Base-by-base conservation (phyloP, 2,888 invertebrate genomes). In the Isoperla grammatica region DNA sequence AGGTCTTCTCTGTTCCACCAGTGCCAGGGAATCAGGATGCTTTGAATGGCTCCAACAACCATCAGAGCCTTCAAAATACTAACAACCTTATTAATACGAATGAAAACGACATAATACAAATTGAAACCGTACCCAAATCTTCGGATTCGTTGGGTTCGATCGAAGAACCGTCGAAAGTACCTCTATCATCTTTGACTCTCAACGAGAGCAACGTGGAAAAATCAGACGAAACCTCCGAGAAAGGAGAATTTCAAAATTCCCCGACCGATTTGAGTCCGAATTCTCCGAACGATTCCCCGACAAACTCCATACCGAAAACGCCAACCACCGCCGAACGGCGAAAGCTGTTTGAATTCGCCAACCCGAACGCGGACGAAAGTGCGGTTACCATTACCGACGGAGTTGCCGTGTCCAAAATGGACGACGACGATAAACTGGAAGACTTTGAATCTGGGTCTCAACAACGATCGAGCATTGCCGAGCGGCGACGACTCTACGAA, bases 251-350 rank as follows among this genome's bases (percentile, higher is more conserved):
- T n/a, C 5, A 29, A 29, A 29, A 29, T 29, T 29, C 29, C 5
- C 29, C 29, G 8, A 29, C 4, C 29, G 29, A 29, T 6, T 29
- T 29, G 29, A 29, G 29, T 8, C 29, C 29, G 5, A 29, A 29
- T 29, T 29, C 29, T 29, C 5, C 29, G 8, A 29, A 29, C 29
- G 29, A 29, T 4, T 29, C 29, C 8, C 29, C 29, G 29, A 29
- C 29, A 4, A 29, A 29, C 8, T 29, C 29, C 8, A 8, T 8
- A 55, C 84, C 85, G 0, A 87, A 87, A 72, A 88, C 88, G 0
- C 85, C 89, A 1, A 85, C 87, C 67, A 89, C 90, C 0, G 88
- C 89, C 0, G 90, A 90, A 69, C 77, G 89, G n/a, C 79, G 89
- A 67, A 88, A 86, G 75, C 73, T 88, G 67, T 87, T 86, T 69